These are phyloP conservation scores for Rhinogobius similis DNA, from an alignment of 2,113 vertebrate species.

Conservation along the genomic window DNA sequence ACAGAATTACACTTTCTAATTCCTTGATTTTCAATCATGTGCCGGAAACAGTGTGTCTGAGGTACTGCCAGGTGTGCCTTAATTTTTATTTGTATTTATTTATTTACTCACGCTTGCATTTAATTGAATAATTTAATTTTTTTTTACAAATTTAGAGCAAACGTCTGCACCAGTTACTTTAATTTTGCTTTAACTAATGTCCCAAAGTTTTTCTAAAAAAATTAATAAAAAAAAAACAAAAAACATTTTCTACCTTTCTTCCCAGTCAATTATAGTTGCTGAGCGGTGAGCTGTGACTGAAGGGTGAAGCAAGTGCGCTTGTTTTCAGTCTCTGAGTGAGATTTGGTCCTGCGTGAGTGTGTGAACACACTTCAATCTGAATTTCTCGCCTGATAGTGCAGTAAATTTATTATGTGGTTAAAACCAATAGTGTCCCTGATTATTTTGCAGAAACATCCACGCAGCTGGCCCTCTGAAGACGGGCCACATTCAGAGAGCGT, in stretches of 20 bases:
- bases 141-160: too few species aligned
- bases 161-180: too few species aligned
- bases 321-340: neutral
- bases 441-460: conserved; percentile 27
- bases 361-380: neutral
- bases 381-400: neutral
- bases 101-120: too few species aligned
- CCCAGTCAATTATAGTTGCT: neutral
- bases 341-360: neutral
- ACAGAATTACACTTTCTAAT: neutral
- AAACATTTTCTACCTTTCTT: neutral
- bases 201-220: too few species aligned
- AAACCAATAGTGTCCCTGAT: conserved; percentile 19
- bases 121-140: too few species aligned
- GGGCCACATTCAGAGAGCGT: conserved; percentile 51
- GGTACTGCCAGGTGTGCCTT: too few species aligned
- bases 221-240: too few species aligned
- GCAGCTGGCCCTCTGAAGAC: conserved; percentile 54
- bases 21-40: too few species aligned
- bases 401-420: conserved; percentile 20
- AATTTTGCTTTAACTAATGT: too few species aligned
- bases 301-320: neutral
- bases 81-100: too few species aligned
- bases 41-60: too few species aligned
- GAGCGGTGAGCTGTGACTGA: neutral